phyloP scores from a whole-genome alignment of 2,113 vertebrate species.

The Pteropus alecto region DNA sequence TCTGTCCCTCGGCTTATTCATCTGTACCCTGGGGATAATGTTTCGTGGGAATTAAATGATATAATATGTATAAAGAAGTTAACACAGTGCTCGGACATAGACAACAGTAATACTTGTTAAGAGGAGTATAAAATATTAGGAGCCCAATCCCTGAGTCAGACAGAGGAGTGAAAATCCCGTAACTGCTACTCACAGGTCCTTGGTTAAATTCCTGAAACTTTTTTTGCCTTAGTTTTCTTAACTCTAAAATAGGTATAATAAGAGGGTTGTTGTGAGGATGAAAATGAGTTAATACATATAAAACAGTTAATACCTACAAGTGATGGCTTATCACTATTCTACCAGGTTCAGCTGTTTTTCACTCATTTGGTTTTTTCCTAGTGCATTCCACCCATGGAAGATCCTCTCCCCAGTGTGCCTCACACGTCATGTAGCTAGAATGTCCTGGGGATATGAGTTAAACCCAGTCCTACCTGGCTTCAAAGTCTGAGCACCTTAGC shows the following conservation, averaged over 20 bases:
- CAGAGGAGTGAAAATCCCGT: background rate
- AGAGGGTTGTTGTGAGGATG: background rate
- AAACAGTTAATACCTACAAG: background rate
- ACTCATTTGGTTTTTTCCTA: background rate
- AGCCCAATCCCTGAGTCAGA: background rate
- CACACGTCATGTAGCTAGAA: background rate
- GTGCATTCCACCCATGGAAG: background rate
- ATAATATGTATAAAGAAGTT: background rate
- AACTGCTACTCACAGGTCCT: background rate
- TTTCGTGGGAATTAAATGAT: background rate
- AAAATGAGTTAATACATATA: background rate
- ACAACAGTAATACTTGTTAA: background rate
- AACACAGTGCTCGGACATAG: background rate
- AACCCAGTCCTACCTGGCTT: background rate
- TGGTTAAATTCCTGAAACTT: background rate
- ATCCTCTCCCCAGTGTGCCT: background rate
- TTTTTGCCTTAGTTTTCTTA: background rate
- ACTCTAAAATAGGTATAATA: background rate
- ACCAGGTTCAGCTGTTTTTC: background rate
- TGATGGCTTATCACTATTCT: background rate
- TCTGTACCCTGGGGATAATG: background rate
- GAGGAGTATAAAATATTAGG: background rate
- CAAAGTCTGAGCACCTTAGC: background rate
- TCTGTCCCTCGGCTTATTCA: background rate
- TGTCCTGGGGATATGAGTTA: background rate